Percentiles rank a stretch among this genome's conserved stretches.
Evolutionary conservation across 2,797 vertebrate species (phyloP).

Genomic region (Enoplosus armatus): DNA sequence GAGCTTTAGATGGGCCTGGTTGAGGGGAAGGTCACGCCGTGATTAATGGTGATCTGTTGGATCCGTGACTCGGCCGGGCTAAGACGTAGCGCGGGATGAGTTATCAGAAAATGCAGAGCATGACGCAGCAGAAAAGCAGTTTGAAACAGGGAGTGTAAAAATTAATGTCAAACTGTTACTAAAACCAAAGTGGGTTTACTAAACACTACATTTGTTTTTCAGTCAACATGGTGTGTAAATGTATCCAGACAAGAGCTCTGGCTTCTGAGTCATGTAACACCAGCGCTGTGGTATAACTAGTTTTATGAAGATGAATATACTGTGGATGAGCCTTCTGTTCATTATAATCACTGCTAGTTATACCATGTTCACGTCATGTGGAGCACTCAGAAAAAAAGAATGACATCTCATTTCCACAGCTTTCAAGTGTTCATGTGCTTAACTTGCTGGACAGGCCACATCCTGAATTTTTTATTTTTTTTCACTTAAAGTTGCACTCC

Average conservation of each 20-base stretch:
- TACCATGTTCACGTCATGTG: not conserved
- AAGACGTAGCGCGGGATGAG: constrained; percentile 38
- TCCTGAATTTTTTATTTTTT: not conserved
- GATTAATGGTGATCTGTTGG: constrained; percentile 76
- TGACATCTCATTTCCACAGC: constrained; percentile 1
- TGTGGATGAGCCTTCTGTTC: constrained; percentile 22
- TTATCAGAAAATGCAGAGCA: constrained; percentile 40
- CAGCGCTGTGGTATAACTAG: constrained; percentile 25
- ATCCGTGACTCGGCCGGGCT: constrained; percentile 45
- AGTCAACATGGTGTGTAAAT: constrained; percentile 37
- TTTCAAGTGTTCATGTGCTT: not conserved
- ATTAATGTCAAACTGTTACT: constrained; percentile 5
- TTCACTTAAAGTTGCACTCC: not conserved
- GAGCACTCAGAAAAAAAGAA: not conserved
- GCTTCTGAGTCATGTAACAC: constrained; percentile 48
- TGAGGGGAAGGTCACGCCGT: constrained; percentile 75
- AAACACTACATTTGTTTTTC: constrained; percentile 36
- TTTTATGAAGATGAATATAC: constrained; percentile 41
- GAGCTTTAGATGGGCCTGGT: constrained; percentile 72
- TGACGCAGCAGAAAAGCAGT: constrained; percentile 43
- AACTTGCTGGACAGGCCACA: not conserved
- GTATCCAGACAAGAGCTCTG: constrained; percentile 50
- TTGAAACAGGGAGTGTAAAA: constrained; percentile 21
- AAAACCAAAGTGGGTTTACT: constrained; percentile 24
- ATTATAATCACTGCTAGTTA: constrained; percentile 39